A percentile compares a stretch with the other conserved stretches of the same genome.
Conservation (phyloP, 2,888 invertebrate genomes). For the Acleris sparsana region DNA sequence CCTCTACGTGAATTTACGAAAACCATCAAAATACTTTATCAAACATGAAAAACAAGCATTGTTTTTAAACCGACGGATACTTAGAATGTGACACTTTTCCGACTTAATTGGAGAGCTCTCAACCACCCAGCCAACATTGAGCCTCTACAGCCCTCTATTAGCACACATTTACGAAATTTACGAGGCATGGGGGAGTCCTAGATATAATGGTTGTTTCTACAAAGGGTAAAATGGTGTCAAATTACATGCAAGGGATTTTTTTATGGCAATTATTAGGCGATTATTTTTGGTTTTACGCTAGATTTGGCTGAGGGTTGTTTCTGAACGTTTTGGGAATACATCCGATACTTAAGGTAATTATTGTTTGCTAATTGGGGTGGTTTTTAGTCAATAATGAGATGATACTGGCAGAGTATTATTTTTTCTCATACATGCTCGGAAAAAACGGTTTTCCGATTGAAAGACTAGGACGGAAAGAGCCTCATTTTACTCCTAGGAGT, state of each 20-base stretch:
- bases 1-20: no score
- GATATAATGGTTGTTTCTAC: background rate
- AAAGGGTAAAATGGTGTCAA: constrained; percentile 34
- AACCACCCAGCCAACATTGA: constrained; percentile 15
- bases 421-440: no score
- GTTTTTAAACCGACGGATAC: constrained; percentile 30
- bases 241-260: constrained; percentile 24
- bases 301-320: constrained; percentile 25
- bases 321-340: constrained; percentile 4
- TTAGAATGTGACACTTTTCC: constrained; percentile 26
- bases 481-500: no score
- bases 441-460: no score
- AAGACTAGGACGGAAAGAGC: no score
- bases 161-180: no score
- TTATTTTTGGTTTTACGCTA: constrained; percentile 37
- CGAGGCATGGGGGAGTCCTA: constrained; percentile 6
- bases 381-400: no score
- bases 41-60: constrained; percentile 6
- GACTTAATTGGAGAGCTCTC: constrained; percentile 24
- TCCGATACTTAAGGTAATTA: background rate
- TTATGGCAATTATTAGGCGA: constrained; percentile 33
- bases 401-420: no score
- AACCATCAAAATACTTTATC: no score
- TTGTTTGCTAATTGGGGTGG: no score
- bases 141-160: background rate